Conservation (phyloP, 2,797 vertebrate species). For the Meriones psammophilus region DNA sequence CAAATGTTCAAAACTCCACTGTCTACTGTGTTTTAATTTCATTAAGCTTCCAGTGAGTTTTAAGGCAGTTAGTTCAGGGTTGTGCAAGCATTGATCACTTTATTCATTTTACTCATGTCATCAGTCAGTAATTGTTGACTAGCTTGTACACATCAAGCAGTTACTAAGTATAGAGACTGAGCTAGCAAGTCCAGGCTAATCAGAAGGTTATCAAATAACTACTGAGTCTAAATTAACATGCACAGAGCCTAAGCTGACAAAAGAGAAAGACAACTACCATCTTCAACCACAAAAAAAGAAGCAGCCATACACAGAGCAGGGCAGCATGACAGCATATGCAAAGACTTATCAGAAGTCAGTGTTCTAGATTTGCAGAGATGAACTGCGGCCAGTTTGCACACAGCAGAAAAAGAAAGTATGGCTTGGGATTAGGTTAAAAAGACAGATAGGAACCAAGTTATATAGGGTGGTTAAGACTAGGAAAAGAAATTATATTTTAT, state of each 20-base stretch:
- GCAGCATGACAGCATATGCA: neutral
- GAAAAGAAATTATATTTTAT: conserved; percentile 69
- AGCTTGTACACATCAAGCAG: neutral
- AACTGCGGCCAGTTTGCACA: conserved; percentile 5
- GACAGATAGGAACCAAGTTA: conserved; percentile 16
- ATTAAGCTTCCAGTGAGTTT: neutral
- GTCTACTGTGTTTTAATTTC: neutral
- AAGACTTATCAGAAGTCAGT: conserved; percentile 8
- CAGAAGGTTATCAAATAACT: conserved; percentile 25
- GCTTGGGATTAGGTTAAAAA: conserved; percentile 26
- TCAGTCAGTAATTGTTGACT: conserved; percentile 31
- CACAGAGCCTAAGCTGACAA: neutral
- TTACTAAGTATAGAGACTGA: neutral
- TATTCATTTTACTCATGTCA: neutral
- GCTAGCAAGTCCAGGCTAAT: conserved; percentile 15
- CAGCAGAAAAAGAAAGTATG: neutral
- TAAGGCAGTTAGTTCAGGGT: neutral
- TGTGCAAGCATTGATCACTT: neutral
- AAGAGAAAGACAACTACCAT: conserved; percentile 2
- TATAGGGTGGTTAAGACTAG: conserved; percentile 1
- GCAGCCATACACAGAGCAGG: neutral
- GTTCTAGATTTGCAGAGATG: neutral
- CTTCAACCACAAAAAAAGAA: conserved; percentile 16
- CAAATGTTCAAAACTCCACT: conserved; percentile 30
- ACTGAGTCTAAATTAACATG: neutral